phyloP scores from a whole-genome alignment of 2,797 vertebrate species.

The Lates japonicus region DNA sequence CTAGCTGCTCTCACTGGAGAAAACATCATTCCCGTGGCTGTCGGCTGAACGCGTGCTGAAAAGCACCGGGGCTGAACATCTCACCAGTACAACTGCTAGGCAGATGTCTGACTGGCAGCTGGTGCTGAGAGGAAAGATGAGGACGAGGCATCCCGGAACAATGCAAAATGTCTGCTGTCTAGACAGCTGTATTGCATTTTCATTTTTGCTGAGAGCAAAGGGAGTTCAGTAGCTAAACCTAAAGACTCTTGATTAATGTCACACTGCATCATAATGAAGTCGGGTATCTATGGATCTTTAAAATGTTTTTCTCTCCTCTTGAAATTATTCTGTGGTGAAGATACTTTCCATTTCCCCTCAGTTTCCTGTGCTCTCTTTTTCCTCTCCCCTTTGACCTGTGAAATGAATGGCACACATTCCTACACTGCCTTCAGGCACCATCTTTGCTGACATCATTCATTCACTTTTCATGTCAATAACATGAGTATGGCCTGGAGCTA shows the following conservation, averaged over 20 bases:
- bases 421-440: conserved; percentile 15
- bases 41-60: neutral
- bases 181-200: conserved; percentile 67
- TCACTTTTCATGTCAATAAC: conserved; percentile 61
- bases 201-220: conserved; percentile 45
- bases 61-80: conserved; percentile 31
- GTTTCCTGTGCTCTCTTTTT: conserved; percentile 9
- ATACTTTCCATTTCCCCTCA: conserved; percentile 13
- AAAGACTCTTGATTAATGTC: conserved; percentile 31
- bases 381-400: conserved; percentile 40
- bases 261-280: conserved; percentile 7
- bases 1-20: neutral
- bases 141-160: conserved; percentile 52
- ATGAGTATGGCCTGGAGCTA: conserved; percentile 56
- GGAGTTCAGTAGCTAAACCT: conserved; percentile 34
- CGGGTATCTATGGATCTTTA: neutral
- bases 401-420: conserved; percentile 48
- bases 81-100: conserved; percentile 64
- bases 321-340: neutral
- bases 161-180: conserved; percentile 62
- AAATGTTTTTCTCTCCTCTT: conserved; percentile 7
- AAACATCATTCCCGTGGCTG: neutral
- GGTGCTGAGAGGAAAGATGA: conserved; percentile 47
- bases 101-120: conserved; percentile 79
- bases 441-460: conserved; percentile 59